Percentiles rank a stretch among this genome's conserved stretches.
Conservation (phyloP, 1,140 invertebrate species). For the Bombus picipes region DNA sequence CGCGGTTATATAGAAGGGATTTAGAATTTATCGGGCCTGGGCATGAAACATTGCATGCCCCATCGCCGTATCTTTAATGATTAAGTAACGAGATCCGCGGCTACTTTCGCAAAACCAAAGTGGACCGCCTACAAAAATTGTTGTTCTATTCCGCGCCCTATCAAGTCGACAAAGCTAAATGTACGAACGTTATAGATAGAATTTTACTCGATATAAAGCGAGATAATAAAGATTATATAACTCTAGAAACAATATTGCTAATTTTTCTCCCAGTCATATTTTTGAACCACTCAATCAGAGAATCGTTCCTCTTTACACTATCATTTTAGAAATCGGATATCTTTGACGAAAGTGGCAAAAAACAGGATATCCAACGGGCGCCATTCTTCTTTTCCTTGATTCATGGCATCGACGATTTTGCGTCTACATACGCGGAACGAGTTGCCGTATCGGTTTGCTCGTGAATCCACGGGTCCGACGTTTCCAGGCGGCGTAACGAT, state of each 20-base stretch:
- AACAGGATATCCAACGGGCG: neutral
- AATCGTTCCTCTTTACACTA: neutral
- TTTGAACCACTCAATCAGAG: no score
- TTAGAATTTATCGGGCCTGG: conserved; percentile 11
- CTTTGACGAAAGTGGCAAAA: neutral
- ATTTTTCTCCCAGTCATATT: no score
- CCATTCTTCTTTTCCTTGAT: neutral
- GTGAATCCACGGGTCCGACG: neutral
- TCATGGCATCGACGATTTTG: neutral
- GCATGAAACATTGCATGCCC: conserved; percentile 37
- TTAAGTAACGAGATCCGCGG: neutral
- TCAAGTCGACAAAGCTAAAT: no score
- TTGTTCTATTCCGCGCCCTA: neutral
- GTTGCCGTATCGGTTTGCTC: neutral
- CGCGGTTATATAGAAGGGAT: neutral
- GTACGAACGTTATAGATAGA: no score
- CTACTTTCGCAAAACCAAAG: neutral
- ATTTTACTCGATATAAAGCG: no score
- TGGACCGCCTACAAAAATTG: neutral
- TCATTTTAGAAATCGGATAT: neutral
- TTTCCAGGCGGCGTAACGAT: neutral
- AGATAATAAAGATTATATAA: no score
- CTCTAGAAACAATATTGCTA: no score
- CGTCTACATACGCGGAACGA: neutral
- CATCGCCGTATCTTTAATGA: conserved; percentile 12